Evolutionary conservation across 2,888 invertebrate species (phyloP), one percentile per base, ranked within the genome.

Genomic region (Cosmorhoe ocellata): DNA sequence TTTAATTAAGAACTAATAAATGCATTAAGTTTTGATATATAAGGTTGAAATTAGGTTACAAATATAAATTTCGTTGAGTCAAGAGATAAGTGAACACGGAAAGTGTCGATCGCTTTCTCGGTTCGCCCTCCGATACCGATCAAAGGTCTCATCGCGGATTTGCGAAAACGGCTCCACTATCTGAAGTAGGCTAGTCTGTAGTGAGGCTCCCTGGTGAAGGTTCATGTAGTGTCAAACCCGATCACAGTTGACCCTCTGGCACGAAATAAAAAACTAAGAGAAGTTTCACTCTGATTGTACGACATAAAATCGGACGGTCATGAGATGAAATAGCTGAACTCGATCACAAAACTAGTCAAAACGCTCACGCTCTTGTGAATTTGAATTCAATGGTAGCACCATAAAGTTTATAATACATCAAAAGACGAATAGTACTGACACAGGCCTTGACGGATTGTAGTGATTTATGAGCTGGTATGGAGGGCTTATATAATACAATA

Each of bases 41-140:
- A 84, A 79, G 74, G 79, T 74, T 37, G 47, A 72, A 55, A 67
- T 64, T 84, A 8, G 69, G 9, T 51, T 72, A 59, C 12, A 51
- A 31, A 38, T 31, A 28, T 22, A 8, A 52, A 52, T n/a, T n/a
- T 50, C 63, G 49, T 58, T 69, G 60, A 63, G 64, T 69, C 66
- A 69, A 76, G 80, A 78, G 74, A 81, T 81, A 81, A 83, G 77
- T 78, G 79, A 76, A 68, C 67, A 66, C 63, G 62, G 72, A 74
- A 71, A 78, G 80, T 77, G 80, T 79, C 76, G 78, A 80, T 79
- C 79, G 81, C 72, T 82, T 79, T 79, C 84, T 79, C 76, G 70
- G 76, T 73, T 79, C 73, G 67, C 76, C 74, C 76, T 75, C 69
- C 68, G 79, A 84, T 83, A 79, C 73, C 76, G 79, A 86, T 83